Percentiles rank a stretch among this genome's conserved stretches.
These are phyloP conservation scores for Pyrrhura leucotis DNA, from an alignment of 2,797 vertebrate genomes.

Conservation along the genomic window DNA sequence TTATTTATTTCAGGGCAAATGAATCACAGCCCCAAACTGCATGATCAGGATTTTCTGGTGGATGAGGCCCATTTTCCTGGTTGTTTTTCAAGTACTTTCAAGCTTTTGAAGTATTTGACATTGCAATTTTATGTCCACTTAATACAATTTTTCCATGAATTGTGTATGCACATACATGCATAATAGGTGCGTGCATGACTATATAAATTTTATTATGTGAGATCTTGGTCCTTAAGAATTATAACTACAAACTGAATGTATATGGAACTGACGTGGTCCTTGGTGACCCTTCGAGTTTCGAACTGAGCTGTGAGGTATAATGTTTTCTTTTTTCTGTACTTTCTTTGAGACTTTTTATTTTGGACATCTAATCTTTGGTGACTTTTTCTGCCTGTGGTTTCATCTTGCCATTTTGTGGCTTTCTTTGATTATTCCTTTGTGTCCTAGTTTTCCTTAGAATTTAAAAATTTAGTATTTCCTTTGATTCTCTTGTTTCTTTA, in stretches of 20 bases:
- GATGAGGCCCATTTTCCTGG: background rate
- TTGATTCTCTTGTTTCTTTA: background rate
- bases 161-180: background rate
- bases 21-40: conserved; percentile 29
- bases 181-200: background rate
- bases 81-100: background rate
- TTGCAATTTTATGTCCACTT: background rate
- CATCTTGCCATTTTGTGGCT: background rate
- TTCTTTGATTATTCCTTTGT: conserved; percentile 38
- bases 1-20: conserved; percentile 57
- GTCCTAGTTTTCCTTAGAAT: conserved; percentile 1
- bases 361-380: background rate
- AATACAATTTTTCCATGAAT: background rate
- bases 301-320: background rate
- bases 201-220: background rate
- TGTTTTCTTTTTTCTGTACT: background rate
- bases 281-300: background rate
- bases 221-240: background rate
- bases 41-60: conserved; percentile 6
- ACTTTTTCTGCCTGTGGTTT: background rate
- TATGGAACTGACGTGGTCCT: background rate
- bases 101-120: background rate
- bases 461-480: background rate
- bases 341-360: background rate
- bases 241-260: background rate